A percentile compares a stretch with the other conserved stretches of the same genome.
phyloP scores from a whole-genome alignment of 2,888 invertebrate genomes.

The Cerastoderma edule region DNA sequence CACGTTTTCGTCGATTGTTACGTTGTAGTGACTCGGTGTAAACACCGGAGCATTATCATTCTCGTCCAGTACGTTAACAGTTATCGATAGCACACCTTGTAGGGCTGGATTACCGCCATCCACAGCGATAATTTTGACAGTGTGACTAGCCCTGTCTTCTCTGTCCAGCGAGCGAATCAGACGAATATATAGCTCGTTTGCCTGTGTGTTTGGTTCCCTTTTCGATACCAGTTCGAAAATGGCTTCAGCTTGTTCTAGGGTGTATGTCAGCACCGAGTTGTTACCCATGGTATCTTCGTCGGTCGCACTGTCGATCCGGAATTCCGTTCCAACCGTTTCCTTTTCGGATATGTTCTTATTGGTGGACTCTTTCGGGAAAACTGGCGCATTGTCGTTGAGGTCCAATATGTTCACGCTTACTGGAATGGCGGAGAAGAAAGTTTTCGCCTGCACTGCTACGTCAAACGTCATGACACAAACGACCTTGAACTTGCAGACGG shows the following conservation, averaged over 20 bases:
- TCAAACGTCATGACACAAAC: constrained; percentile 45
- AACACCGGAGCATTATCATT: constrained; percentile 78
- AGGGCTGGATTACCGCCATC: constrained; percentile 71
- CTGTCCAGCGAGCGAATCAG: constrained; percentile 70
- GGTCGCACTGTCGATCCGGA: constrained; percentile 38
- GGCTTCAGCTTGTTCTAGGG: constrained; percentile 36
- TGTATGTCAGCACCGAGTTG: constrained; percentile 49
- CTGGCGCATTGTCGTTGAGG: constrained; percentile 70
- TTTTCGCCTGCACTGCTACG: constrained; percentile 40
- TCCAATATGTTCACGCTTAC: constrained; percentile 63
- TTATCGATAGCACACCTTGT: constrained; percentile 68
- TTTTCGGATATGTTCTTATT: constrained; percentile 48
- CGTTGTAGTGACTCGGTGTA: constrained; percentile 63
- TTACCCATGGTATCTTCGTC: constrained; percentile 55
- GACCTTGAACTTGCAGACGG: constrained; percentile 45
- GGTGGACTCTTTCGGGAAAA: constrained; percentile 46
- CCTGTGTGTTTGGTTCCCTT: constrained; percentile 45
- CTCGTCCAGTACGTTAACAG: constrained; percentile 71
- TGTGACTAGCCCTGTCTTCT: constrained; percentile 68
- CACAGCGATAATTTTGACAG: constrained; percentile 66
- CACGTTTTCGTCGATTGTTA: constrained; percentile 71
- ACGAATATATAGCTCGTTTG: constrained; percentile 57
- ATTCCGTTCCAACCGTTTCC: constrained; percentile 40
- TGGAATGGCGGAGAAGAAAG: constrained; percentile 62
- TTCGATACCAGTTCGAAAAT: constrained; percentile 42